Base-by-base conservation (phyloP, 1,140 invertebrate genomes). In the Aphis gossypii region DNA sequence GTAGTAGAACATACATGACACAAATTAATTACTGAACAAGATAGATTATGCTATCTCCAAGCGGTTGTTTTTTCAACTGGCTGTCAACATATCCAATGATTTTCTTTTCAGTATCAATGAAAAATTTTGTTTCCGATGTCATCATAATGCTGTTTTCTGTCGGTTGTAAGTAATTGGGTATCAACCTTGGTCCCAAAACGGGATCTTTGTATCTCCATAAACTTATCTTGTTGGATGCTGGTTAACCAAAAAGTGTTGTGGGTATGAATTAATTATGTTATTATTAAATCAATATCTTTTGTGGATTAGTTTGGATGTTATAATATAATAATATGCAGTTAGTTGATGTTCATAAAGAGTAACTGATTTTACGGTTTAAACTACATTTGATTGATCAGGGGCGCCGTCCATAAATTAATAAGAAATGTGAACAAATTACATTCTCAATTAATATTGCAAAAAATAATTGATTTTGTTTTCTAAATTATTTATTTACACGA, bases 201-300 rank as follows among this genome's bases (percentile, higher is more conserved):
- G 97, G 96, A 95, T 99, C 98, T 94, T 96, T 95, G 95, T 97
- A 98, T n/a, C 97, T 96, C 96, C 97, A 98, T 9, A 99, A 94
- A 94, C 96, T 95, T 8, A 99, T 95, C 56, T 95, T 95, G 41
- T 95, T 96, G 5, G 96, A 54, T 95, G 97, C 97, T 97, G 95
- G 56, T 48, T 9, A 82, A 46, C 3, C 25, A 25, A 88, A 56
- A 38, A 41, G 18, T n/a, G 11, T n/a, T 76, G 14, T n/a, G n/a
- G 4, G 14, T 18, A 76, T n/a, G n/a, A n/a, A 35, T 46, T 88
- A 46, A 56, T 35, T 68, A 68, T n/a, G 6, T 56, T n/a, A 44
- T 87, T 23, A 86, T 44, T 30, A 8, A 56, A 90, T 56, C 25
- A 44, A 1, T 0, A 41, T 51, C 30, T 51, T 35, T 54, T 20